Evolutionary conservation across 2,797 vertebrate genomes (phyloP).

Genomic region (Discoglossus pictus): DNA sequence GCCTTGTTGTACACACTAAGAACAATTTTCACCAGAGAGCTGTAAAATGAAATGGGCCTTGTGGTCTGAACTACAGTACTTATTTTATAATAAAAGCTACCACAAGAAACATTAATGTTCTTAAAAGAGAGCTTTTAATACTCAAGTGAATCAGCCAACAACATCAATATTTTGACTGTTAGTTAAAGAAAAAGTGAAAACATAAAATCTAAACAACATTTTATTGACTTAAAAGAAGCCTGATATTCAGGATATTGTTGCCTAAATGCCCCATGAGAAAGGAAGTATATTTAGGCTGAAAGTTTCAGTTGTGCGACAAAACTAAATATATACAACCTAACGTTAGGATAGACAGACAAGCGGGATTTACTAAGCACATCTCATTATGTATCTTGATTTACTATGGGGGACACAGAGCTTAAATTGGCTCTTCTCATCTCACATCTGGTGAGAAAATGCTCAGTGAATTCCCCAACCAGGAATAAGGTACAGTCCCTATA

Average conservation of each 20-base stretch:
- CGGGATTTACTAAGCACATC: no score
- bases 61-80: slow-evolving; percentile 61
- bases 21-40: slow-evolving; percentile 67
- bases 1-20: slow-evolving; percentile 64
- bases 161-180: slow-evolving; percentile 44
- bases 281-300: background rate
- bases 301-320: background rate
- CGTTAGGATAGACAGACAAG: no score
- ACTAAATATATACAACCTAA: no score
- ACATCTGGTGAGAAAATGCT: no score
- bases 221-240: no score
- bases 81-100: slow-evolving; percentile 58
- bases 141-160: slow-evolving; percentile 14
- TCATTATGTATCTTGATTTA: no score
- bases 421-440: no score
- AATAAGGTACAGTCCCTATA: no score
- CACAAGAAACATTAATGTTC: slow-evolving; percentile 54
- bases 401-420: no score
- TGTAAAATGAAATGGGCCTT: slow-evolving; percentile 62
- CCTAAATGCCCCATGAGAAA: background rate
- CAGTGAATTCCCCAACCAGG: no score
- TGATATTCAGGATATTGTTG: background rate
- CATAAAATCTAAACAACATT: slow-evolving; percentile 22
- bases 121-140: slow-evolving; percentile 39
- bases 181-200: slow-evolving; percentile 44